These are phyloP conservation scores for Heliconius hermathena DNA, from an alignment of 1,140 invertebrate genomes.

Conservation along the genomic window DNA sequence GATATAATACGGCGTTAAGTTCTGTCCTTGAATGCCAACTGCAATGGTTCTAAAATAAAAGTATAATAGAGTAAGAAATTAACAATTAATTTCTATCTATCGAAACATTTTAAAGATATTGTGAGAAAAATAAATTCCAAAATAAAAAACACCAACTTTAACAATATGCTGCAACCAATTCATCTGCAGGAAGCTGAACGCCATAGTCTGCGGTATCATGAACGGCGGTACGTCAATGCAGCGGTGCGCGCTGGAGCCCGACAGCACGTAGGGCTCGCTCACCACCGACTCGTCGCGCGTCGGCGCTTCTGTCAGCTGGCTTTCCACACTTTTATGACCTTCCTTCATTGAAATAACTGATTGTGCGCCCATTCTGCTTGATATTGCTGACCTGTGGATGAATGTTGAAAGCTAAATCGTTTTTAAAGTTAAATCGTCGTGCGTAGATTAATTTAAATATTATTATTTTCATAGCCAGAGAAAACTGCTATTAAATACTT, in stretches of 20 bases:
- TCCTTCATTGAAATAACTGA: constrained; percentile 41
- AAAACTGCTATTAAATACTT: too few species aligned
- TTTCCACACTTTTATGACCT: constrained; percentile 44
- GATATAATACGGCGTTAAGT: too few species aligned
- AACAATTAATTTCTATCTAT: too few species aligned
- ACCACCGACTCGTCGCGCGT: constrained; percentile 34
- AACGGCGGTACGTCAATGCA: constrained; percentile 51
- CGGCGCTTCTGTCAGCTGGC: constrained; percentile 38
- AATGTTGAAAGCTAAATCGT: background rate
- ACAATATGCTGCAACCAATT: constrained; percentile 64
- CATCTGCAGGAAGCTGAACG: constrained; percentile 70
- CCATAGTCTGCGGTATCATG: constrained; percentile 64
- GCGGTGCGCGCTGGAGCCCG: constrained; percentile 53
- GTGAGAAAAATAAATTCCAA: background rate
- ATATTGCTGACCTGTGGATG: background rate
- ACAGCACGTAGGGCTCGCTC: constrained; percentile 50
- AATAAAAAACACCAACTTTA: constrained; percentile 37
- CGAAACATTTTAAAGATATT: too few species aligned
- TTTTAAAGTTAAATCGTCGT: too few species aligned
- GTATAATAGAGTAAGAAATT: too few species aligned
- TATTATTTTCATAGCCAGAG: too few species aligned
- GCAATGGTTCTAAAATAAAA: too few species aligned
- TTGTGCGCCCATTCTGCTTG: constrained; percentile 21
- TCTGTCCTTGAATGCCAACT: too few species aligned
- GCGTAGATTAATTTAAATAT: too few species aligned